phyloP scores from a whole-genome alignment of 2,888 invertebrate species.

The Tenthredo scrophulariae region DNA sequence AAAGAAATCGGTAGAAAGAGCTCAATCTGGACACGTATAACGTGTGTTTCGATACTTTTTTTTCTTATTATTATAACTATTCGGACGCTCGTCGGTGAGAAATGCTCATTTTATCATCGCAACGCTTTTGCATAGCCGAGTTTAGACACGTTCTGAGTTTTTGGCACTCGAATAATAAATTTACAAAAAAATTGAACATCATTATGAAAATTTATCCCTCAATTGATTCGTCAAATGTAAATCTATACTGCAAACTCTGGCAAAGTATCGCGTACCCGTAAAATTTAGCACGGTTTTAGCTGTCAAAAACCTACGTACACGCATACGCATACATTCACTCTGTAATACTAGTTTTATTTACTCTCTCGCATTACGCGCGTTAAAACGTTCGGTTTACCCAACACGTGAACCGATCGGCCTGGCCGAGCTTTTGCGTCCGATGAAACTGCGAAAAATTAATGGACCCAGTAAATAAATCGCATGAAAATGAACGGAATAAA shows the following conservation, averaged over 20 bases:
- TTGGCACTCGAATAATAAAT: neutral
- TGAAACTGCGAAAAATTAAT: neutral
- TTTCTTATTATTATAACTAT: neutral
- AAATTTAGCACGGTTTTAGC: constrained; percentile 21
- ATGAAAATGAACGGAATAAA: neutral
- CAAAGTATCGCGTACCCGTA: neutral
- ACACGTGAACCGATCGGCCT: constrained; percentile 1
- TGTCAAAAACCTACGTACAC: constrained; percentile 22
- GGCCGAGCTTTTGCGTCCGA: neutral
- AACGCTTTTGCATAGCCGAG: neutral
- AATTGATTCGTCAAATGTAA: neutral
- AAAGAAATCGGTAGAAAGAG: constrained; percentile 19
- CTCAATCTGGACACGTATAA: constrained; percentile 9
- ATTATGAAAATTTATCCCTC: neutral
- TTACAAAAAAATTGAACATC: neutral
- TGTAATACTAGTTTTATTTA: constrained; percentile 47
- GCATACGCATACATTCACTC: neutral
- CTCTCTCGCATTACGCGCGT: constrained; percentile 41
- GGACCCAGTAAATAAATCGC: neutral
- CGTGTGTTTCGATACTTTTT: constrained; percentile 23
- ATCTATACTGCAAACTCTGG: neutral
- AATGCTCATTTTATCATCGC: neutral
- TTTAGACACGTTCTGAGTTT: neutral
- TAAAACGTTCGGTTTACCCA: constrained; percentile 36
- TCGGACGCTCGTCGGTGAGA: neutral